Evolutionary conservation across 2,888 invertebrate species (phyloP).

Genomic region (Dryobota labecula): DNA sequence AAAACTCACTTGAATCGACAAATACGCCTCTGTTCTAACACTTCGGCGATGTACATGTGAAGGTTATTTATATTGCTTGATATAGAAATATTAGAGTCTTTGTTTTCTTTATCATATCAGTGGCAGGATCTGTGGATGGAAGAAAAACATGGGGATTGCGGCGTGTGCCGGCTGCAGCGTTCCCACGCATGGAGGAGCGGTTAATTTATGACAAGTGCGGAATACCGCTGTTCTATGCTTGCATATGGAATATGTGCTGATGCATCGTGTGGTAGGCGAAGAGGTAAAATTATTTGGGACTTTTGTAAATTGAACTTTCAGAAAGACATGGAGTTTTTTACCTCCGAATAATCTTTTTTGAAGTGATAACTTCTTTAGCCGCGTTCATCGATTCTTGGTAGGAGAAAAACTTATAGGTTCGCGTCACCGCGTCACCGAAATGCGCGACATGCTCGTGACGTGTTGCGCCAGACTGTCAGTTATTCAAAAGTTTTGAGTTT

Average conservation of each 20-base stretch:
- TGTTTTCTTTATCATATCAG: constrained; percentile 57
- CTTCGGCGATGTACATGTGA: background rate
- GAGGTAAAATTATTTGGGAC: background rate
- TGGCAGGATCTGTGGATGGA: constrained; percentile 54
- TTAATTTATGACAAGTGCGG: constrained; percentile 41
- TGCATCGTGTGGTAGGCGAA: constrained; percentile 5
- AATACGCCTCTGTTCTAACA: background rate
- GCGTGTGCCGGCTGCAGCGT: constrained; percentile 52
- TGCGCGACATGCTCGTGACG: too few relatives aligned
- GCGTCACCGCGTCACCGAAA: too few relatives aligned
- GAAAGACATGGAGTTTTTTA: too few relatives aligned
- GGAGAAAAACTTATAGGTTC: too few relatives aligned
- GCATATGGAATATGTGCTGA: constrained; percentile 31
- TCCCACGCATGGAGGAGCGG: constrained; percentile 55
- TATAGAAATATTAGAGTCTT: constrained; percentile 29
- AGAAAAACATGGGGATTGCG: constrained; percentile 56
- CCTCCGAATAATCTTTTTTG: too few relatives aligned
- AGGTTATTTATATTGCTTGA: constrained; percentile 28
- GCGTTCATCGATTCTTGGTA: too few relatives aligned
- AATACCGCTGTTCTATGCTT: constrained; percentile 29
- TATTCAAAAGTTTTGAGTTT: too few relatives aligned
- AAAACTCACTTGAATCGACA: background rate
- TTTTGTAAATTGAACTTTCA: too few relatives aligned
- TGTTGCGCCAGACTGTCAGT: too few relatives aligned
- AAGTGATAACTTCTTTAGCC: too few relatives aligned